phyloP scores from a whole-genome alignment of 2,113 vertebrate species.

The Camelus bactrianus region DNA sequence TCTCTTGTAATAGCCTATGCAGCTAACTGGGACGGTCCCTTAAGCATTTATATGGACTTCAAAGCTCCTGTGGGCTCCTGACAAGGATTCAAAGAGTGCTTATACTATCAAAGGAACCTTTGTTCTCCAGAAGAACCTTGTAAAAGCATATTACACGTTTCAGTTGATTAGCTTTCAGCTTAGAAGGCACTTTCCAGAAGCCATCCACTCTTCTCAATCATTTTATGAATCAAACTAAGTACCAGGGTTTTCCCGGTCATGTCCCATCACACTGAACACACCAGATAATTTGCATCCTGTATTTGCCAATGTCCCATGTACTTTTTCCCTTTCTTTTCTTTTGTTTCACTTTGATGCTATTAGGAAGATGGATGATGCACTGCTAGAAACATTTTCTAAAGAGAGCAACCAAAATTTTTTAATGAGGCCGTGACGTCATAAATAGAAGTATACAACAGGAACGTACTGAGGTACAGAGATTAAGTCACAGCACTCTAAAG shows the following conservation, averaged over 20 bases:
- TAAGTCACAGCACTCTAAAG: background rate
- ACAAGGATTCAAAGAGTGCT: slow-evolving; percentile 53
- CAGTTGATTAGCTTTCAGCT: slow-evolving; percentile 9
- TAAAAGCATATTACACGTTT: slow-evolving; percentile 35
- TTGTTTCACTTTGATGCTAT: slow-evolving; percentile 55
- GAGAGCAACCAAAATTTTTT: slow-evolving; percentile 43
- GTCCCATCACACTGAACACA: background rate
- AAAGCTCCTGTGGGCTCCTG: slow-evolving; percentile 28
- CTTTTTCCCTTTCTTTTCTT: slow-evolving; percentile 24
- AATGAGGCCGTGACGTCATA: slow-evolving; percentile 56
- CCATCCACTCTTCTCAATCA: background rate
- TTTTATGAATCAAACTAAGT: slow-evolving; percentile 20
- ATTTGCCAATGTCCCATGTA: background rate
- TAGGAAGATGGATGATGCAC: slow-evolving; percentile 29
- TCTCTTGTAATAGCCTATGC: slow-evolving; percentile 24
- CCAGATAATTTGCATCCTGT: background rate
- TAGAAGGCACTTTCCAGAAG: slow-evolving; percentile 59
- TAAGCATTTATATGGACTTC: slow-evolving; percentile 58
- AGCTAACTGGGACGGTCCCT: slow-evolving; percentile 14
- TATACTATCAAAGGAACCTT: background rate
- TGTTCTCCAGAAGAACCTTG: background rate
- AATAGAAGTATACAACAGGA: slow-evolving; percentile 49
- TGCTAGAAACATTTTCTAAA: slow-evolving; percentile 9
- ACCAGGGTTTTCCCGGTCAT: background rate
- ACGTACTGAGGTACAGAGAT: background rate